Evolutionary conservation across 2,888 invertebrate species (phyloP), one percentile per base, ranked within the genome.

Genomic region (Odontomyia ornata): DNA sequence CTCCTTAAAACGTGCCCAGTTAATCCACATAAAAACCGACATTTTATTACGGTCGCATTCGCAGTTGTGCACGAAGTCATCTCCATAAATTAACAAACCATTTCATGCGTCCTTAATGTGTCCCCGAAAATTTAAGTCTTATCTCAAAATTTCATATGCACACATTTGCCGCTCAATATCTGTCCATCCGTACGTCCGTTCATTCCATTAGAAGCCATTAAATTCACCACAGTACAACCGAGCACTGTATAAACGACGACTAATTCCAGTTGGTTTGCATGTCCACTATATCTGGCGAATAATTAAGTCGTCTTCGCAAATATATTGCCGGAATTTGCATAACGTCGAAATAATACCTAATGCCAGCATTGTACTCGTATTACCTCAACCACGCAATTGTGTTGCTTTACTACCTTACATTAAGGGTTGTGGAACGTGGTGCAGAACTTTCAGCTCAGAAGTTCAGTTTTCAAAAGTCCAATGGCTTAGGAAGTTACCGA

Each of bases 131-230:
- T 60, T 25, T 11, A 23, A 25, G 57, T 60, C 23, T 60, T 60
- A 60, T 60, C 57, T 60, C 57, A 25, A 25, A 21, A 23, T 60
- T 60, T 64, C 64, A 64, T 64, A 64, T 25, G 15, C 64, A 30
- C 64, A 28, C 18, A 64, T 30, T 21, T 23, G 28, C 15, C 18
- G 28, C 30, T 64, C 64, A 27, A 64, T 64, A 13, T 30, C 30
- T 23, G 28, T n/a, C 30, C 30, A 30, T 28, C 30, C 13, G 4
- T n/a, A 28, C 27, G 25, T 60, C 60, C 21, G 7, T 23, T 60
- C 13, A 7, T 4, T 28, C 60, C 60, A 25, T 13, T 11, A 11
- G 25, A 3, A 9, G 4, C 60, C 52, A 13, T 52, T 52, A 3
- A n/a, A 13, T 52, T 15, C 52, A 4, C n/a, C 57, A 21, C 57